These are phyloP conservation scores for Cenopis cana DNA, from an alignment of 2,888 invertebrate genomes.

Conservation along the genomic window DNA sequence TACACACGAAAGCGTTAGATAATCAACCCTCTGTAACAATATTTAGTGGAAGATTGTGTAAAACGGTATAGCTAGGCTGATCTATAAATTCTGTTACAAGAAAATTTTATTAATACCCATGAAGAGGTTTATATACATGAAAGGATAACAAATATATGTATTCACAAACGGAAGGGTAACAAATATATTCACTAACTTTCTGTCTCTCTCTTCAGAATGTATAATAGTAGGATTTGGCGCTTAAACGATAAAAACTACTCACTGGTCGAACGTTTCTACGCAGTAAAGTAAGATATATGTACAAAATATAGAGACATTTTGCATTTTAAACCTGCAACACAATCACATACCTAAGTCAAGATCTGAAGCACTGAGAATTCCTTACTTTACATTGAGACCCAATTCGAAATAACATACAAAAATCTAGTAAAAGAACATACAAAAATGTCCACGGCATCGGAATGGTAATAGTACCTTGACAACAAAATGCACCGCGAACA, in stretches of 20 bases:
- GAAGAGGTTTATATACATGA: background rate
- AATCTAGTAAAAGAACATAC: conserved; percentile 22
- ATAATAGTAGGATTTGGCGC: background rate
- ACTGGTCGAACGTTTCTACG: too few species aligned
- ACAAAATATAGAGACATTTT: background rate
- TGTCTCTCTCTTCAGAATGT: too few species aligned
- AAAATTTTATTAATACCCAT: background rate
- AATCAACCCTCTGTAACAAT: background rate
- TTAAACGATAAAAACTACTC: background rate
- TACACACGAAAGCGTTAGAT: too few species aligned
- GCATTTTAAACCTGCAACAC: conserved; percentile 1
- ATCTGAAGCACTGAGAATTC: background rate
- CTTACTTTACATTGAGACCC: background rate
- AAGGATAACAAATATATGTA: too few species aligned
- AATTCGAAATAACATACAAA: conserved; percentile 10
- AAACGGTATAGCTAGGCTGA: background rate
- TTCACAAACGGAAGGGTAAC: too few species aligned
- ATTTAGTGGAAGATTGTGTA: background rate
- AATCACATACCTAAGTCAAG: background rate
- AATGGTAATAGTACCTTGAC: conserved; percentile 30
- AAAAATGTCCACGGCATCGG: conserved; percentile 17
- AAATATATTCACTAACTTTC: too few species aligned
- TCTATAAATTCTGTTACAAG: background rate
- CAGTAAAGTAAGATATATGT: background rate
- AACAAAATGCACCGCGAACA: conserved; percentile 31